Conservation (phyloP, 2,113 vertebrate genomes). For the Pholis gunnellus region DNA sequence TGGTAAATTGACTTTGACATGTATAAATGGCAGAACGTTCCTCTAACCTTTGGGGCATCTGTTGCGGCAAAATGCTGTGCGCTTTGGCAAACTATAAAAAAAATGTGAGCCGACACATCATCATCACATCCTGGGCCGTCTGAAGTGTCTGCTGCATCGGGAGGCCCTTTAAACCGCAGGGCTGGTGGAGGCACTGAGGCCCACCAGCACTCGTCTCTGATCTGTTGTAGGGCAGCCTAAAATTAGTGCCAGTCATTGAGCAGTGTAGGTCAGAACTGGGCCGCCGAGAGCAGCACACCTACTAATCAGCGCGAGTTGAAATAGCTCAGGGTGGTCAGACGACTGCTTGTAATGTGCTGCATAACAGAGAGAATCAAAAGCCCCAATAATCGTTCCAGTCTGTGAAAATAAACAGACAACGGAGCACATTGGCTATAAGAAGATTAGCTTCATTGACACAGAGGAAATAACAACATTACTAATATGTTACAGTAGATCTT, state of each 20-base stretch:
- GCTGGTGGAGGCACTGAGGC: slow-evolving; percentile 28
- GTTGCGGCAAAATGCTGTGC: slow-evolving; percentile 8
- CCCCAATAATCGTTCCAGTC: slow-evolving; percentile 62
- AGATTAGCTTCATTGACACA: slow-evolving; percentile 20
- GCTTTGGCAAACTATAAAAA: slow-evolving; percentile 27
- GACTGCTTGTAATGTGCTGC: slow-evolving; percentile 42
- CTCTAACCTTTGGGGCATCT: slow-evolving; percentile 30
- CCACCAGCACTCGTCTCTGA: slow-evolving; percentile 59
- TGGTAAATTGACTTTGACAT: slow-evolving; percentile 21
- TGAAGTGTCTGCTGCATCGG: slow-evolving; percentile 38
- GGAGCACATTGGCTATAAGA: not conserved
- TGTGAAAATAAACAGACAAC: slow-evolving; percentile 60
- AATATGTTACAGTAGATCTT: not conserved
- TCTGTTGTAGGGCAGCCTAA: slow-evolving; percentile 66
- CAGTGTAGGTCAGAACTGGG: slow-evolving; percentile 64
- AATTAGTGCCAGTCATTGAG: slow-evolving; percentile 76
- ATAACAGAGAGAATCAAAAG: slow-evolving; percentile 58
- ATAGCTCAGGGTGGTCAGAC: slow-evolving; percentile 76
- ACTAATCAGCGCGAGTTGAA: slow-evolving; percentile 79
- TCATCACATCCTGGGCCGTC: slow-evolving; percentile 39
- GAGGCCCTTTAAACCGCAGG: slow-evolving; percentile 47
- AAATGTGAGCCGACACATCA: slow-evolving; percentile 23
- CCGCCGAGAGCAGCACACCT: slow-evolving; percentile 70
- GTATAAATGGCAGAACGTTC: not conserved
- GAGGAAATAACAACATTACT: slow-evolving; percentile 1